Base-by-base conservation (phyloP, 2,888 invertebrate species). In the Hirtodrosophila duncani region DNA sequence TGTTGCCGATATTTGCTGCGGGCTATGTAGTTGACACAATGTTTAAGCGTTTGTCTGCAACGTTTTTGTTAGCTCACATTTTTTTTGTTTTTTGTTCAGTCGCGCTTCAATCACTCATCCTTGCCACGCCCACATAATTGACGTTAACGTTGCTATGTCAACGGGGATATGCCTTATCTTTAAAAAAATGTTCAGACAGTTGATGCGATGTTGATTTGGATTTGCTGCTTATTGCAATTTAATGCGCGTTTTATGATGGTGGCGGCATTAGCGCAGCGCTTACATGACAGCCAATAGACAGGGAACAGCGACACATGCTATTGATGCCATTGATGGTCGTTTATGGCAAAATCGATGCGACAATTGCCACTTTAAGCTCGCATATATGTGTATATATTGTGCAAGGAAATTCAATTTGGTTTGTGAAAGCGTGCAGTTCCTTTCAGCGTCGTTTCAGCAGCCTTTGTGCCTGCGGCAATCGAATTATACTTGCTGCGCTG, bases 201-300 rank as follows among this genome's bases (percentile, higher is more conserved):
- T 36, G 33, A 21, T 20, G 17, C 18, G 11, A 18, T 34, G 18
- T 8, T 30, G 13, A 36, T 3, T 26, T 9, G 46, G 67, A 56
- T 75, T 67, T 36, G 27, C 63, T 38, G 70, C 41, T 70, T 74
- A 66, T 71, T 71, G 65, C 52, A 49, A 58, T 53, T 61, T 57
- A 68, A 64, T 44, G 59, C 50, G 33, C 37, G 23, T 45, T 67
- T 55, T 63, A 67, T 50, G 43, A 67, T 49, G 43, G 14, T 26
- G 34, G n/a, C 41, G 10, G 44, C 34, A 20, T 31, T 51, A 50
- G 36, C 13, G 8, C 8, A 8, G 13, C 3, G 11, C 10, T 30
- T 11, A 6, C 11, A 30, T 14, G 14, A 3, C 11, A 4, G 14
- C 16, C 14, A 7, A 10, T n/a, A n/a, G n/a, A n/a, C n/a, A n/a